phyloP scores from a whole-genome alignment of 2,113 vertebrate genomes.

The Sardina pilchardus region DNA sequence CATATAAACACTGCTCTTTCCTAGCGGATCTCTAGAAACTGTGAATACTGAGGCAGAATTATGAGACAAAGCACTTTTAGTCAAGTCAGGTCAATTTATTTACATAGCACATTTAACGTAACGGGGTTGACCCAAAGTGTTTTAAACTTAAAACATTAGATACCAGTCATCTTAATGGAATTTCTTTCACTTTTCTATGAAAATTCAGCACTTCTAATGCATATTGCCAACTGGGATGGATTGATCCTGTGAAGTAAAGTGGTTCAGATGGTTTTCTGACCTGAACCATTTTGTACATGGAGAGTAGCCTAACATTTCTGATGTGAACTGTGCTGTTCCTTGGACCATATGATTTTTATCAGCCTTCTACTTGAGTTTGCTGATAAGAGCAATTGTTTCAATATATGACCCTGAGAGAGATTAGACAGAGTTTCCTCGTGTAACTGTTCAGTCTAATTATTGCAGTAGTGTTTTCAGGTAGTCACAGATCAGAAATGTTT shows the following conservation, averaged over 20 bases:
- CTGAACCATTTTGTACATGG: background rate
- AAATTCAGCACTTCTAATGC: background rate
- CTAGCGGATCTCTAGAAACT: background rate
- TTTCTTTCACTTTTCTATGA: too few relatives aligned
- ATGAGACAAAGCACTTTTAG: too few relatives aligned
- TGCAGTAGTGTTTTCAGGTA: background rate
- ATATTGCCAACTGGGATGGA: background rate
- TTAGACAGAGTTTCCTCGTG: background rate
- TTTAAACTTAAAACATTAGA: too few relatives aligned
- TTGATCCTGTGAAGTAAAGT: background rate
- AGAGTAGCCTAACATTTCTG: background rate
- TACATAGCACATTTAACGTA: too few relatives aligned
- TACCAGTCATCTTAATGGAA: too few relatives aligned
- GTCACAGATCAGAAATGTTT: background rate
- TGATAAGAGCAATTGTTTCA: background rate
- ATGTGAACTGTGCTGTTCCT: background rate
- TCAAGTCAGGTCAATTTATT: too few relatives aligned
- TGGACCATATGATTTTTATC: background rate
- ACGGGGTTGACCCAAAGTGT: too few relatives aligned
- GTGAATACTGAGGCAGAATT: background rate
- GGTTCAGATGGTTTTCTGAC: background rate
- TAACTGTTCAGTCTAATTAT: background rate
- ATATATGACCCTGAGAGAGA: background rate
- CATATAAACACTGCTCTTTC: background rate
- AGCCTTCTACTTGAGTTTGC: background rate